Base-by-base conservation (phyloP, 1,140 invertebrate genomes). In the Andricus grossulariae region DNA sequence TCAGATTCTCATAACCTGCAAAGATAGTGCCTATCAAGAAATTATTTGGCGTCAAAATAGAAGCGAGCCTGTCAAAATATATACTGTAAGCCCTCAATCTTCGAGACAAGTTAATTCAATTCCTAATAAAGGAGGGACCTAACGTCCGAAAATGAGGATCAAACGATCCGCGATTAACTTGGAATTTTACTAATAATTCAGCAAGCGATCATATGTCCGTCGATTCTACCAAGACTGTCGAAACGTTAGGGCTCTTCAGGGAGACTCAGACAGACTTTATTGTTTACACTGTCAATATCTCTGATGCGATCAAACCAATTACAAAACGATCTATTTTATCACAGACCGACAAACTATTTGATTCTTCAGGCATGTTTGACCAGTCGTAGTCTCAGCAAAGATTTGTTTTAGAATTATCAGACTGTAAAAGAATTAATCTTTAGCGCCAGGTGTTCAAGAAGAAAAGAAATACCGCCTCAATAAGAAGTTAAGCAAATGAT, bases 1-100 rank as follows among this genome's bases (percentile, higher is more conserved):
- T 15, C 85, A 89, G 66, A 85, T n/a, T n/a, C n/a, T n/a, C n/a
- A n/a, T n/a, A n/a, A n/a, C n/a, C n/a, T n/a, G n/a, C n/a, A n/a
- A n/a, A 90, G 16, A 52, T 72, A 25, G 76, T 92, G 1, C 25
- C 77, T 85, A 84, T 80, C 89, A 91, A 72, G 77, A n/a, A n/a
- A n/a, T n/a, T n/a, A n/a, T n/a, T n/a, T n/a, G n/a, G n/a, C n/a
- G n/a, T n/a, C n/a, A n/a, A 80, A 76, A 89, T 91, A 15, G n/a
- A 1, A 15, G 16, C 39, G 39, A 71, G 19, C 8, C 75, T 5
- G 21, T 72, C 21, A 12, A 87, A 3, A 50, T 76, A 72, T 71
- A 21, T 66, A 19, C 11, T 18, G 13, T 75, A 79, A 6, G 73
- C 73, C 3, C 49, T 8, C 19, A 1, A 55, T 25, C 8, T 21